Conservation (phyloP, 2,113 vertebrate species). For the Gracilinanus agilis region DNA sequence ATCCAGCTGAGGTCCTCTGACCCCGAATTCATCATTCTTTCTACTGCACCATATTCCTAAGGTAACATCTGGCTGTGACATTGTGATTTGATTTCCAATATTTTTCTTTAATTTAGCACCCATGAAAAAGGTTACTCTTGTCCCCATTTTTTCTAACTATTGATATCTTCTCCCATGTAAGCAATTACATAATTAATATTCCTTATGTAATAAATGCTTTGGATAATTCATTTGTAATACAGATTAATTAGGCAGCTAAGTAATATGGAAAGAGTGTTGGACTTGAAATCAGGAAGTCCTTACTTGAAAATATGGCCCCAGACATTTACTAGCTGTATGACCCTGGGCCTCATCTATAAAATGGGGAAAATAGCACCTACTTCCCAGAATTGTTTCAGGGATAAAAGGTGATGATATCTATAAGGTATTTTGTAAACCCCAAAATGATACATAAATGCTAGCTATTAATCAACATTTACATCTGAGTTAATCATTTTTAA, state of each 20-base stretch:
- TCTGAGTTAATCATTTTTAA: neutral
- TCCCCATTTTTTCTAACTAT: neutral
- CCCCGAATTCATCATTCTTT: neutral
- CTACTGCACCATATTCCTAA: neutral
- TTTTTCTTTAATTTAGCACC: neutral
- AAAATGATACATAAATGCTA: neutral
- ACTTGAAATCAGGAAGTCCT: neutral
- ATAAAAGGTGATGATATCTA: neutral
- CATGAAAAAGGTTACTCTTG: neutral
- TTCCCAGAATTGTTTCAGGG: neutral
- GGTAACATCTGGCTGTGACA: neutral
- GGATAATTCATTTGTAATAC: neutral
- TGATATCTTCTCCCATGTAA: slow-evolving; percentile 27
- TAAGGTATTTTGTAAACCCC: neutral
- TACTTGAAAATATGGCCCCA: neutral
- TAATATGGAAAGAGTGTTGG: neutral
- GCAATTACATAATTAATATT: slow-evolving; percentile 1
- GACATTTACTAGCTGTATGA: neutral
- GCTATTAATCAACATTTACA: neutral
- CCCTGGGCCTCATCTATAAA: neutral
- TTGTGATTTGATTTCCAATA: neutral
- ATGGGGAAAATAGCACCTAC: neutral
- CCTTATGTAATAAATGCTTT: neutral
- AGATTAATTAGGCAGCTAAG: neutral
- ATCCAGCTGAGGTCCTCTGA: neutral